These are phyloP conservation scores for Temnothorax unifasciatus DNA, from an alignment of 2,888 invertebrate genomes.

Conservation along the genomic window DNA sequence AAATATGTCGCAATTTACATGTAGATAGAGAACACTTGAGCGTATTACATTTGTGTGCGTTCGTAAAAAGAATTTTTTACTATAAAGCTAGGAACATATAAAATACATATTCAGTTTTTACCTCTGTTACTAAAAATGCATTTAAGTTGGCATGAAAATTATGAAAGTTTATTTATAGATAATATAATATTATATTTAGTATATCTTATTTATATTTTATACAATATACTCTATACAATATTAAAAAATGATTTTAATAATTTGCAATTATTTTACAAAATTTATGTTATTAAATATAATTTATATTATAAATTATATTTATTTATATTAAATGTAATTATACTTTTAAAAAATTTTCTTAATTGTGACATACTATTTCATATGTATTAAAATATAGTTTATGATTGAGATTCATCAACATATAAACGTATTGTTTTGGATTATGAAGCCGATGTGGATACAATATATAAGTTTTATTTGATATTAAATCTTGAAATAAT, in stretches of 20 bases:
- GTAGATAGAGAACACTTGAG: neutral
- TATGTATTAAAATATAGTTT: neutral
- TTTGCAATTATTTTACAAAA: neutral
- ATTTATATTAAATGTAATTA: neutral
- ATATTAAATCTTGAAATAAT: conserved; percentile 3
- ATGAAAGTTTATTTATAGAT: neutral
- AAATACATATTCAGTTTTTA: conserved; percentile 16
- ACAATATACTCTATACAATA: neutral
- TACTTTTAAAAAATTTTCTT: neutral
- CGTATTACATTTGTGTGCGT: neutral
- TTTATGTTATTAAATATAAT: neutral
- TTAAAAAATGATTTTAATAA: neutral
- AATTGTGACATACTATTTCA: conserved; percentile 4
- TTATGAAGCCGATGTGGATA: neutral
- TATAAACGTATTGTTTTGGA: neutral
- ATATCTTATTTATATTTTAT: neutral
- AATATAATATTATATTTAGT: neutral
- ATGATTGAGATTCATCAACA: neutral
- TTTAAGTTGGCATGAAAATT: neutral
- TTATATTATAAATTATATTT: neutral
- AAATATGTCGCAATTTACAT: conserved; percentile 29
- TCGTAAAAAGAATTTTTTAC: neutral
- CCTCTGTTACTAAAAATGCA: neutral
- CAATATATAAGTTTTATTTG: neutral
- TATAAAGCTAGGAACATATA: neutral